Conservation (phyloP, 1,140 invertebrate species). For the Drosophila kikkawai region DNA sequence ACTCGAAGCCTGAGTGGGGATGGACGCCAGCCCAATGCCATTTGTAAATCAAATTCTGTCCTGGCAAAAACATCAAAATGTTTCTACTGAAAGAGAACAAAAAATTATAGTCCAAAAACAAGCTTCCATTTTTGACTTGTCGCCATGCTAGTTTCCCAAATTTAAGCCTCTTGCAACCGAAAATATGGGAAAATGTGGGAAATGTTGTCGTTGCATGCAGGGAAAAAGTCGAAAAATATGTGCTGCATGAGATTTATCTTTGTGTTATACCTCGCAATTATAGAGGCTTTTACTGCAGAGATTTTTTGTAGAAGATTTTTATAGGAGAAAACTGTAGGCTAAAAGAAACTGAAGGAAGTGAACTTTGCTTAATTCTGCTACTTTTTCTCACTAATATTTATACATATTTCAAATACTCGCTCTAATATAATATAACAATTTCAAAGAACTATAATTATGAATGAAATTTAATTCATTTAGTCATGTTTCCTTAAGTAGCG, state of each 20-base stretch:
- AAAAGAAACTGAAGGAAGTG: not conserved
- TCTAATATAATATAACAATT: too few species aligned
- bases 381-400: not conserved
- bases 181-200: conserved; percentile 14
- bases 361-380: not conserved
- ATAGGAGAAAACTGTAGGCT: not conserved
- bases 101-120: conserved; percentile 14
- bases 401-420: too few species aligned
- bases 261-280: not conserved
- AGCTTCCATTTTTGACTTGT: conserved; percentile 27
- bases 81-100: conserved; percentile 5
- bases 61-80: conserved; percentile 29
- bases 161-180: conserved; percentile 18
- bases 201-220: not conserved
- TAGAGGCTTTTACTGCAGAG: not conserved
- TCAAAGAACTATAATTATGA: too few species aligned
- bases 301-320: too few species aligned
- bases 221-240: not conserved
- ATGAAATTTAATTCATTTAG: not conserved
- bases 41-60: conserved; percentile 54
- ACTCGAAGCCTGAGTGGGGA: conserved; percentile 19
- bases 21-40: conserved; percentile 12
- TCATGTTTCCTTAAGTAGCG: not conserved
- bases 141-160: conserved; percentile 16
- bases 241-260: conserved; percentile 1